Conservation (phyloP, 1,140 invertebrate species). For the Orius laevigatus region DNA sequence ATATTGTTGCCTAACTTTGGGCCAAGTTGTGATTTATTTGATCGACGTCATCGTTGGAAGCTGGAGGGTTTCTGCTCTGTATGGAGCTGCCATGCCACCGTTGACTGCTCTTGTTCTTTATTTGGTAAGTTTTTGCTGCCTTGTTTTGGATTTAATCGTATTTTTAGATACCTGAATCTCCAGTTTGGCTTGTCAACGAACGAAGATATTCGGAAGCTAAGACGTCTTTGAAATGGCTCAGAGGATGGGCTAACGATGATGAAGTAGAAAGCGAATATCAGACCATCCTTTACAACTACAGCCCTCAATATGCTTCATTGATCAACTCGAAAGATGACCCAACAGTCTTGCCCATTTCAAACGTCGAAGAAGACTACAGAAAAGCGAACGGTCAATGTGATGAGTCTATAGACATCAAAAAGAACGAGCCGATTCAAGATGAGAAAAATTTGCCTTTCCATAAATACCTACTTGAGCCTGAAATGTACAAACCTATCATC, state of each 20-base stretch:
- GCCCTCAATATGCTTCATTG: neutral
- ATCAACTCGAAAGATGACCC: neutral
- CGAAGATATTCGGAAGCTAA: constrained; percentile 31
- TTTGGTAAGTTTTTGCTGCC: constrained; percentile 2
- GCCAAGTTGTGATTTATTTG: constrained; percentile 14
- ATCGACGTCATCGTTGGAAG: constrained; percentile 11
- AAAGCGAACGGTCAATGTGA: neutral
- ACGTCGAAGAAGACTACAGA: neutral
- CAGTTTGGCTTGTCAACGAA: constrained; percentile 38
- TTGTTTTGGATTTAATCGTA: neutral
- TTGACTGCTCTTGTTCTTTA: constrained; percentile 7
- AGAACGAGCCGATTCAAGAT: neutral
- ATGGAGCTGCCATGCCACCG: constrained; percentile 9
- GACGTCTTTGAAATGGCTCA: constrained; percentile 30
- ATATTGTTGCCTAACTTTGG: constrained; percentile 14
- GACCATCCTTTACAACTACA: constrained; percentile 7
- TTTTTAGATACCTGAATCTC: constrained; percentile 40
- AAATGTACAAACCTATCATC: constrained; percentile 30
- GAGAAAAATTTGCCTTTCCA: constrained; percentile 1
- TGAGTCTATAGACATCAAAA: neutral
- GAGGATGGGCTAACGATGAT: constrained; percentile 30
- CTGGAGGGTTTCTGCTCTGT: constrained; percentile 13
- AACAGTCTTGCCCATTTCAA: neutral
- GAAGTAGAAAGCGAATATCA: constrained; percentile 29
- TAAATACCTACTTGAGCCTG: constrained; percentile 28